Base-by-base conservation (phyloP, 2,797 vertebrate genomes). In the Parauchenoglanis punctatus region DNA sequence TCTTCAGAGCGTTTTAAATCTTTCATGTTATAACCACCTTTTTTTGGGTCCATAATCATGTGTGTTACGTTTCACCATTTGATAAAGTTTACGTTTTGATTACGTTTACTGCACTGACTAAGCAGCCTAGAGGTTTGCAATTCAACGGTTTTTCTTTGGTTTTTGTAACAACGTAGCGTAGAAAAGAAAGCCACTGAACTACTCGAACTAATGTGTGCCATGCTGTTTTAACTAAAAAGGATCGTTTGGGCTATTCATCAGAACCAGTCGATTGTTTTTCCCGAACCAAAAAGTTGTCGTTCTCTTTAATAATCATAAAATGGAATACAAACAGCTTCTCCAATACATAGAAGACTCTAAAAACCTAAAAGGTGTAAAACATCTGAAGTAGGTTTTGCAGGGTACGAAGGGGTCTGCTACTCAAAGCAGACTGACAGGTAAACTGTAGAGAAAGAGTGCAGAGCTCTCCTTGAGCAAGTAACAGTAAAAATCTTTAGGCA, bases 261-360 rank as follows among this genome's bases (percentile, higher is more conserved):
- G 54, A 81, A 81, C n/a, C 73, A 78, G 28, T 17, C 12, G 2
- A 40, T 3, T 6, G 11, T 8, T 18, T 68, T 80, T 73, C 25
- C 12, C 35, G 40, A 85, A 86, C 84, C 68, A 70, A 89, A 81
- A 88, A 77, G 77, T 90, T 77, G 92, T 93, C 70, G 87, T 54
- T 88, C 90, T 91, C 89, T 95, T 95, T 94, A 96, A 94, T 95
- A 91, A 92, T 89, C 92, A 94, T 93, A 89, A 91, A 94, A 94
- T 90, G 89, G 78, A 91, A 91, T 95, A 95, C 91, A 96, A 95
- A 94, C 92, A 18, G 88, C 89, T 87, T 93, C 87, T 92, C 81
- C 61, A 89, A 85, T 93, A 91, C 87, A 92, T 88, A 92, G 85
- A 93, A 92, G 90, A 92, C 92, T 93, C 89, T 93, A 93, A 93